These are phyloP conservation scores for Meiosimyza decipiens DNA, from an alignment of 2,888 invertebrate species.

Conservation along the genomic window DNA sequence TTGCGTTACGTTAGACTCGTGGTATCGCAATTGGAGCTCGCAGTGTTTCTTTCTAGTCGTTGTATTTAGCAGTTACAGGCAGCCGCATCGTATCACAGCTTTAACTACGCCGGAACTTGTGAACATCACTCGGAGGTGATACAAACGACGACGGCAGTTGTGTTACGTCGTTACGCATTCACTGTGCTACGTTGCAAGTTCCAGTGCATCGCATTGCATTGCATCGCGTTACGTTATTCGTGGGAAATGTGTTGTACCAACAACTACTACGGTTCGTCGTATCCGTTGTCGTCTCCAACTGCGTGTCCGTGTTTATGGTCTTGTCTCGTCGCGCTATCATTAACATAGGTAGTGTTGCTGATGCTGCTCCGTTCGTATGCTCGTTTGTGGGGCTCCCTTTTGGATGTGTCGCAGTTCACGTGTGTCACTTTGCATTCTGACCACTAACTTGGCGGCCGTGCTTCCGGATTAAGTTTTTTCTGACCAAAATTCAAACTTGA, in stretches of 20 bases:
- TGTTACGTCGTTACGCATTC: not conserved
- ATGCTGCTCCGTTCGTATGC: slow-evolving; percentile 27
- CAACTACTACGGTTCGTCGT: slow-evolving; percentile 3
- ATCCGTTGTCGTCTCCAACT: slow-evolving; percentile 18
- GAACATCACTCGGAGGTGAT: slow-evolving; percentile 36
- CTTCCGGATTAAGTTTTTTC: slow-evolving; percentile 54
- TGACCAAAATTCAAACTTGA: slow-evolving; percentile 20
- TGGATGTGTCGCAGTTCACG: slow-evolving; percentile 42
- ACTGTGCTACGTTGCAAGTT: not conserved
- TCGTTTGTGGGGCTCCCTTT: slow-evolving; percentile 34
- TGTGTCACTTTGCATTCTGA: slow-evolving; percentile 64
- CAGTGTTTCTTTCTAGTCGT: not conserved
- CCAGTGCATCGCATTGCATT: slow-evolving; percentile 1
- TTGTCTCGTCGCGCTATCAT: not conserved
- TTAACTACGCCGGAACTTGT: slow-evolving; percentile 36
- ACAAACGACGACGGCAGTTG: not conserved
- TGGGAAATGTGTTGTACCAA: slow-evolving; percentile 25
- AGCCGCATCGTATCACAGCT: not conserved
- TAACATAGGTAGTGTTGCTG: not conserved
- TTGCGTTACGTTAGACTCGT: not conserved
- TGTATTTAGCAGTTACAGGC: not conserved
- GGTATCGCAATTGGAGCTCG: not conserved
- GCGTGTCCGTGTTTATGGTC: slow-evolving; percentile 39
- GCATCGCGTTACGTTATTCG: slow-evolving; percentile 16
- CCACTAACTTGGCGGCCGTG: slow-evolving; percentile 66